These are phyloP conservation scores for Aphidoletes aphidimyza DNA, from an alignment of 2,888 invertebrate genomes.

Conservation along the genomic window DNA sequence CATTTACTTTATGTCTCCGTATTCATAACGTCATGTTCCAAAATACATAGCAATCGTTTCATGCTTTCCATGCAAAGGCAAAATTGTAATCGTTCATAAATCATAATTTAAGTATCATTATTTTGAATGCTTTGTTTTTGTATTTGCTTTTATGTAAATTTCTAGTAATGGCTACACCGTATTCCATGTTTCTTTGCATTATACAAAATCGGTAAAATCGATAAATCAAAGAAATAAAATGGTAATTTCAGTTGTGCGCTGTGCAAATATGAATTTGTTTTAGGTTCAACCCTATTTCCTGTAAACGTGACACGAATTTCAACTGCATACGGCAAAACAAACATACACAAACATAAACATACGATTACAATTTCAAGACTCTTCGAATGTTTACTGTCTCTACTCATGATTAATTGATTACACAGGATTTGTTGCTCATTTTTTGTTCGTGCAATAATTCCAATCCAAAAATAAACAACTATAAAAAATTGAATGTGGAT, in stretches of 20 bases:
- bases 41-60: no score
- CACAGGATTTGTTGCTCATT: conserved; percentile 5
- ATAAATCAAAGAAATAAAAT: neutral
- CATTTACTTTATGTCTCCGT: no score
- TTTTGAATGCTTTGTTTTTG: neutral
- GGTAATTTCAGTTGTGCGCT: neutral
- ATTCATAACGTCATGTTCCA: no score
- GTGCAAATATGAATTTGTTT: neutral
- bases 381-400: neutral
- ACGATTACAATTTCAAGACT: neutral
- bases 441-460: neutral
- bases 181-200: neutral
- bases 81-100: neutral
- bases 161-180: no score
- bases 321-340: neutral
- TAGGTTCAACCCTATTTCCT: neutral
- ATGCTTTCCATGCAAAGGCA: neutral
- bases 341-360: neutral
- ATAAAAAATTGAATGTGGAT: neutral
- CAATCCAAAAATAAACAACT: neutral
- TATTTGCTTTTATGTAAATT: neutral
- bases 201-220: neutral
- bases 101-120: neutral
- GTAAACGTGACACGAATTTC: conserved; percentile 16
- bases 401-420: conserved; percentile 48